Base-by-base conservation (phyloP, 2,113 vertebrate species). In the Chaetodon auriga region DNA sequence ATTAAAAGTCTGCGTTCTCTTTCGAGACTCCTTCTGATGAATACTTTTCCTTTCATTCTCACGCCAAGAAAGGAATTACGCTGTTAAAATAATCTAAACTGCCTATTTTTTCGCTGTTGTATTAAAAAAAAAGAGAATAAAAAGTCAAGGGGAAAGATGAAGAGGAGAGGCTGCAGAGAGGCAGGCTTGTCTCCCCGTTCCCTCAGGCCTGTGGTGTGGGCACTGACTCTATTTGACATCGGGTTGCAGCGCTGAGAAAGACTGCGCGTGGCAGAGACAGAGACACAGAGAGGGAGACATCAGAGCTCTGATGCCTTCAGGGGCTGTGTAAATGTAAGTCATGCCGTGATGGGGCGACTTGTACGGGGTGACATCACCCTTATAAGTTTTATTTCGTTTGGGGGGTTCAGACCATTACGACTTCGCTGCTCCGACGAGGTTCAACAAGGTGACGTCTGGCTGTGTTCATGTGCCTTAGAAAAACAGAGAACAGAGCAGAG, bases 211-310 rank as follows among this genome's bases (percentile, higher is more conserved):
- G 83, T 75, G 90, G 89, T 89, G 88, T 90, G 90, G 91, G 88
- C 93, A 89, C 92, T 90, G 92, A 94, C 93, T 93, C 90, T 89
- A 91, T 94, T 92, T 94, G 93, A 94, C 93, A 93, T 85, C 76
- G 43, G 86, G 90, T 90, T 87, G 81, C 89, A 68, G 86, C 54
- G 49, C 86, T 70, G 88, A 87, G 91, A 90, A 91, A 91, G 92
- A 90, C 90, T 66, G 90, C 89, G 90, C 82, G 84, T 90, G 81
- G 87, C 87, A 73, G 75, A 90, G 88, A 88, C 90, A 84, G 87
- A 83, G 89, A 88, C 88, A 86, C 83, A 80, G 89, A 74, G 87
- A 84, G 73, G 86, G 89, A 91, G 89, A 87, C 84, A 90, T 91
- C 91, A 90, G 85, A 92, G 87, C 72, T 74, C 76, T 35, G 5